Evolutionary conservation across 2,113 vertebrate genomes (phyloP).

Genomic region (Macroglossus sobrinus): DNA sequence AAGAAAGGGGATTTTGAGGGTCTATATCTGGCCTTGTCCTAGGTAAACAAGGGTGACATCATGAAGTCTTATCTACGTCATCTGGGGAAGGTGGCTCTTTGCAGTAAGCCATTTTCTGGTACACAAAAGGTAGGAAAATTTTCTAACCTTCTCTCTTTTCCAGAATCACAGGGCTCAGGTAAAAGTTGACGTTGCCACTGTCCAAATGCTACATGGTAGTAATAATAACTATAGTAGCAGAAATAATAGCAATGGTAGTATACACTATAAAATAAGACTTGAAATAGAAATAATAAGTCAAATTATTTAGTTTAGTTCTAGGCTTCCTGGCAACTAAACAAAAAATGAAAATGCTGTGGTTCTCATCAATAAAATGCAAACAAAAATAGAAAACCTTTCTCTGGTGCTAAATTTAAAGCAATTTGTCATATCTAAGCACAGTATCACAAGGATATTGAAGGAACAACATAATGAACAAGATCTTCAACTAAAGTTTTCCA

Average conservation of each 20-base stretch:
- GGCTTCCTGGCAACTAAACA: neutral
- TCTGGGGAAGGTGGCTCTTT: neutral
- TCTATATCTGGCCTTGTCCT: neutral
- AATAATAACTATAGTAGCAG: neutral
- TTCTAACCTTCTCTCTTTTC: neutral
- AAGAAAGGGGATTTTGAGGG: neutral
- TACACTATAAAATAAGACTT: neutral
- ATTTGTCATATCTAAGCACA: neutral
- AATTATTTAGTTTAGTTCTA: neutral
- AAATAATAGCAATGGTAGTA: neutral
- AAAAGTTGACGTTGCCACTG: no score
- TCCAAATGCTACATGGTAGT: neutral
- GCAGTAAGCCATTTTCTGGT: neutral
- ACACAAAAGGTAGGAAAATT: neutral
- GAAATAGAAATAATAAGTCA: neutral
- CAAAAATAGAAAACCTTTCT: neutral
- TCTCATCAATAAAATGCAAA: neutral
- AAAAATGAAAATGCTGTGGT: neutral
- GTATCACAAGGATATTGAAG: neutral
- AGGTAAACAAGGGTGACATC: neutral
- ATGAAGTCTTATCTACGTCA: neutral
- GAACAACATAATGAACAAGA: neutral
- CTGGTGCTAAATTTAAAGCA: neutral
- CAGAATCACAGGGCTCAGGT: neutral
- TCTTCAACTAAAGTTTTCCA: neutral